Evolutionary conservation across 1,140 invertebrate genomes (phyloP).

Genomic region (Condylostylus longicornis): DNA sequence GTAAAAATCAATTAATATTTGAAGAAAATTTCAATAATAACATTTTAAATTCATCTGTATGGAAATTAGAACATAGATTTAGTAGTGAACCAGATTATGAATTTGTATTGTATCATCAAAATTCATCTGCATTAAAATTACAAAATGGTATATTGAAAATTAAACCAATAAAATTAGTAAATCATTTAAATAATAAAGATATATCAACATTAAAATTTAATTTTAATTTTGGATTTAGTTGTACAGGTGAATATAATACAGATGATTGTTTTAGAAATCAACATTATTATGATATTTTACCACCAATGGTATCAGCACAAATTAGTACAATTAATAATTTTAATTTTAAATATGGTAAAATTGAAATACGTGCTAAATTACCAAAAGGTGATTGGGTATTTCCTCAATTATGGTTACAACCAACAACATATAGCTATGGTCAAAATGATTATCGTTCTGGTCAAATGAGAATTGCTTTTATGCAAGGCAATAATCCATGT

Average conservation of each 20-base stretch:
- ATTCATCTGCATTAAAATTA: slow-evolving; percentile 36
- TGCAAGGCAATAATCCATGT: slow-evolving; percentile 34
- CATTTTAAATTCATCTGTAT: slow-evolving; percentile 19
- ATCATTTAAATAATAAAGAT: slow-evolving; percentile 30
- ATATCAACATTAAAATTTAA: slow-evolving; percentile 20
- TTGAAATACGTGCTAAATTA: slow-evolving; percentile 55
- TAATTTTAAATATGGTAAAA: slow-evolving; percentile 46
- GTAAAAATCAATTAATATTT: slow-evolving; percentile 38
- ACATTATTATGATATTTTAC: slow-evolving; percentile 34
- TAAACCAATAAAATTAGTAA: slow-evolving; percentile 36
- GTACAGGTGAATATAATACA: slow-evolving; percentile 32
- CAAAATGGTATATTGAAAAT: slow-evolving; percentile 39
- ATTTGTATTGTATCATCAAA: slow-evolving; percentile 48
- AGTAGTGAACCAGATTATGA: slow-evolving; percentile 36
- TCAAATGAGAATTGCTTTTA: slow-evolving; percentile 34
- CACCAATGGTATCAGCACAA: slow-evolving; percentile 45
- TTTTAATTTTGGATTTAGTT: slow-evolving; percentile 31
- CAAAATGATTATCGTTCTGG: slow-evolving; percentile 31
- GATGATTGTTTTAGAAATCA: slow-evolving; percentile 32
- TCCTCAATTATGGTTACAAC: slow-evolving; percentile 43
- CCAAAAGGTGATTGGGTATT: slow-evolving; percentile 55
- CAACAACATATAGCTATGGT: slow-evolving; percentile 32
- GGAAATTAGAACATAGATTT: slow-evolving; percentile 31
- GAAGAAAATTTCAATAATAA: slow-evolving; percentile 34
- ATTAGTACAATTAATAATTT: slow-evolving; percentile 45